Evolutionary conservation across 2,113 vertebrate species (phyloP), one percentile per base, ranked within the genome.

Genomic region (Paraplagusia blochii): DNA sequence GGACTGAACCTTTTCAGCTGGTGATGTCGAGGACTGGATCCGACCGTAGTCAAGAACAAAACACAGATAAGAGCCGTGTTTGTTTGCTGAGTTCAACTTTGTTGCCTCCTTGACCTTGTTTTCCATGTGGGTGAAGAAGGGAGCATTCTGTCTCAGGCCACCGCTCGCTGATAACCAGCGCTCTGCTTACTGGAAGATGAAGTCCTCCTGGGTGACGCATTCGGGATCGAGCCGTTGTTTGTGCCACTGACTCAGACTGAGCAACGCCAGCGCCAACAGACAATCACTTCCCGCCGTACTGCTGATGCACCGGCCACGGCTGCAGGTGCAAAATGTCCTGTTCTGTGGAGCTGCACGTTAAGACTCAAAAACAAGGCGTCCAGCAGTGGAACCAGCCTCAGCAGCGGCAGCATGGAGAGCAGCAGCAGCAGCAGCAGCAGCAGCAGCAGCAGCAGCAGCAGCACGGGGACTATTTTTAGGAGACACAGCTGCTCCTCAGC

Each of bases 401-500:
- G 22, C 22, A 29, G 2, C 6, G 6, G 22, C 22, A 29, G 22
- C 22, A 29, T 29, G 22, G 22, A 4, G 22, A 82, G 72, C 73
- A 63, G 79, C 68, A 82, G 74, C 75, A 65, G 77, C 68, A 82
- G 72, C 73, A 65, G 79, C 68, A 82, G 74, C 76, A 66, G 79
- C 69, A 83, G 74, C 76, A 75, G 77, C 68, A 82, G 72, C 73
- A 65, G 79, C 68, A 82, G 74, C 76, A 66, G 79, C 69, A 83
- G 74, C 76, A 75, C 72, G 53, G 64, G 1, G 14, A 62, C 77
- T 89, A 88, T 89, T 83, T 88, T 85, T 89, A 87, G 83, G 71
- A 8, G 18, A 62, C 72, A 80, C 87, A 89, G 85, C 87, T 89
- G 85, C 87, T 85, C 60, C 77, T 72, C 58, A 79, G 78, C 73